Conservation (phyloP, 2,113 vertebrate genomes). For the Scartelaos histophorus region DNA sequence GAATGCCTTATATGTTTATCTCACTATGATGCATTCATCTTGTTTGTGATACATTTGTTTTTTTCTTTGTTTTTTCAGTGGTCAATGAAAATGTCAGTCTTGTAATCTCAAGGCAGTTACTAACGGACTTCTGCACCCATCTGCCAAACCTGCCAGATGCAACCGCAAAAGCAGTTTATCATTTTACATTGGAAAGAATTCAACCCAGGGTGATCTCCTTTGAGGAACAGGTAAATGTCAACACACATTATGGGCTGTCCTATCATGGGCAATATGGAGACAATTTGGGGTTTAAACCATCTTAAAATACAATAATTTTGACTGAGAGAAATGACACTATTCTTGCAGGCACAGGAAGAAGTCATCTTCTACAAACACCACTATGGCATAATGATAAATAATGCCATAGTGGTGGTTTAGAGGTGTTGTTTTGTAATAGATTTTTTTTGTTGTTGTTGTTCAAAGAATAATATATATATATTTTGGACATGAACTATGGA, state of each 20-base stretch:
- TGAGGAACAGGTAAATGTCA: constrained; percentile 89
- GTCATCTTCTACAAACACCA: too few relatives aligned
- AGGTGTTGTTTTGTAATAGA: too few relatives aligned
- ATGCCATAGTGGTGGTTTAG: too few relatives aligned
- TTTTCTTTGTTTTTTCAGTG: constrained; percentile 78
- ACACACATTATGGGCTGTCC: too few relatives aligned
- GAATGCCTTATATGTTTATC: constrained; percentile 42
- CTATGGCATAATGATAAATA: too few relatives aligned
- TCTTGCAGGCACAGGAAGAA: too few relatives aligned
- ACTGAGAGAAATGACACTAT: too few relatives aligned
- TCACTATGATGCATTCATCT: background rate
- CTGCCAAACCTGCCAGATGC: constrained; percentile 90
- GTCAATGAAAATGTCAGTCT: constrained; percentile 98
- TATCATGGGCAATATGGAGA: background rate
- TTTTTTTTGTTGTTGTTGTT: too few relatives aligned
- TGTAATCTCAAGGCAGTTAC: constrained; percentile 95
- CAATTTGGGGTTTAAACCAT: background rate
- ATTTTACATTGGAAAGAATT: constrained; percentile 97
- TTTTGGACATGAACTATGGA: too few relatives aligned
- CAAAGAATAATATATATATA: too few relatives aligned
- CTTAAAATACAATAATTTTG: too few relatives aligned
- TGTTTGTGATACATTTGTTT: background rate
- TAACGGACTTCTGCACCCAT: constrained; percentile 96
- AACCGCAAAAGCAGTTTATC: constrained; percentile 94
- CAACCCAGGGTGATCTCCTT: constrained; percentile 98